Percentiles rank a stretch among this genome's conserved stretches.
These are phyloP conservation scores for Drosophila leontia DNA, from an alignment of 1,140 invertebrate genomes.

Conservation along the genomic window DNA sequence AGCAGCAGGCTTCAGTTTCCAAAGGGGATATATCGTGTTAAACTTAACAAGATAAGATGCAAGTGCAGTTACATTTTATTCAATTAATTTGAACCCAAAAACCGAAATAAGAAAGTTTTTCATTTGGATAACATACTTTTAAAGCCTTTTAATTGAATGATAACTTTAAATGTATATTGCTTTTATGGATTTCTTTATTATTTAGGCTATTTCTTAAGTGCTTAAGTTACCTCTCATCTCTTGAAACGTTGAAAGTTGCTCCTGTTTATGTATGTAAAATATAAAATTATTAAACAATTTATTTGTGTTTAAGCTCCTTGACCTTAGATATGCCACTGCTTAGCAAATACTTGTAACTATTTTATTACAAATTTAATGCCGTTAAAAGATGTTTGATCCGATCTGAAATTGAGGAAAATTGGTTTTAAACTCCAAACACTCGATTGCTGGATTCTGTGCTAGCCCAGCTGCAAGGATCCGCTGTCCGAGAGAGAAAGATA, in stretches of 20 bases:
- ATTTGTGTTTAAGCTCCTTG: too few relatives aligned
- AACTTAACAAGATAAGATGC: neutral
- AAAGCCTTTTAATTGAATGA: too few relatives aligned
- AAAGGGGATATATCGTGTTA: too few relatives aligned
- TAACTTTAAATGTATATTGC: too few relatives aligned
- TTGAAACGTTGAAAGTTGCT: neutral
- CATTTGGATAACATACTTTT: too few relatives aligned
- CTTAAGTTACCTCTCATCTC: neutral
- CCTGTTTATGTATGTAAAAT: neutral
- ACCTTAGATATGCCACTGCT: neutral
- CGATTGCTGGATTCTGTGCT: neutral
- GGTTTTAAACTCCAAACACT: neutral
- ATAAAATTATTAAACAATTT: neutral
- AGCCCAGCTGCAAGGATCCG: neutral
- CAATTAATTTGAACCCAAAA: too few relatives aligned
- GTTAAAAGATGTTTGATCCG: neutral
- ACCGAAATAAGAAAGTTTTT: too few relatives aligned
- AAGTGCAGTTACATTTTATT: neutral
- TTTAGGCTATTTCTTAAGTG: neutral
- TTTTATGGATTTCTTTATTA: too few relatives aligned
- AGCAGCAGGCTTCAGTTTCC: neutral
- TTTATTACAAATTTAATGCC: neutral
- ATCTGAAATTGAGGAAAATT: neutral
- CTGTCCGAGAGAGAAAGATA: neutral
- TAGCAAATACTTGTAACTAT: neutral